Base-by-base conservation (phyloP, 2,888 invertebrate species). In the Ochlodes sylvanus region DNA sequence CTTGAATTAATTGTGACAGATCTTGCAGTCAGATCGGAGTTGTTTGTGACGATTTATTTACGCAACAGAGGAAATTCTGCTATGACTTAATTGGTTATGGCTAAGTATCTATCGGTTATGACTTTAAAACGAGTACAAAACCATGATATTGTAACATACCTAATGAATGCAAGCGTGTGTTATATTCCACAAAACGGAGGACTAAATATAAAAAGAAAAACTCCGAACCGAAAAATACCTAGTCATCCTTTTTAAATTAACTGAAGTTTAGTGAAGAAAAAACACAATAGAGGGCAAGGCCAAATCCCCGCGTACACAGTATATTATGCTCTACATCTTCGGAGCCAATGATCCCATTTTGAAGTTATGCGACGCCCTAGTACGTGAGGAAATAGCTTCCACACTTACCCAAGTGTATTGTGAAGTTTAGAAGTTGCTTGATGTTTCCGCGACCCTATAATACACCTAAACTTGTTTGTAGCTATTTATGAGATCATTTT, bases 301-400 rank as follows among this genome's bases (percentile, higher is more conserved):
- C 12, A 63, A 63, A 63, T 42, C 63, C 55, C 63, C 55, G 42
- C 63, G 41, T 63, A 62, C 52, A 50, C 52, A 52, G 27, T 54
- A 63, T 27, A 50, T 63, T 63, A 63, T 54, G 21, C 27, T 54
- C 9, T 32, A 62, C 62, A 27, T 41, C 41, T 34, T 41, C 10
- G n/a, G 7, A 32, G 55, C 41, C 41, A 63, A 38, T 63, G 63
- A 63, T 63, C 63, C 63, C 42, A 55, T 63, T 63, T 15, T 41
- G 42, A 63, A 63, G 55, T 63, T 63, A 63, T 54, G 63, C 27
- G 17, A 42, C 42, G 17, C 10, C 55, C 34, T 27, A 44, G 63
- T 55, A 63, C 55, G 42, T 63, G 54, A 55, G 55, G 21, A 55
- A 44, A 55, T 17, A 63, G 19, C 50, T 50, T 50, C 15, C 50